Base-by-base conservation (phyloP, 2,888 invertebrate species). In the Amphipoea oculea region DNA sequence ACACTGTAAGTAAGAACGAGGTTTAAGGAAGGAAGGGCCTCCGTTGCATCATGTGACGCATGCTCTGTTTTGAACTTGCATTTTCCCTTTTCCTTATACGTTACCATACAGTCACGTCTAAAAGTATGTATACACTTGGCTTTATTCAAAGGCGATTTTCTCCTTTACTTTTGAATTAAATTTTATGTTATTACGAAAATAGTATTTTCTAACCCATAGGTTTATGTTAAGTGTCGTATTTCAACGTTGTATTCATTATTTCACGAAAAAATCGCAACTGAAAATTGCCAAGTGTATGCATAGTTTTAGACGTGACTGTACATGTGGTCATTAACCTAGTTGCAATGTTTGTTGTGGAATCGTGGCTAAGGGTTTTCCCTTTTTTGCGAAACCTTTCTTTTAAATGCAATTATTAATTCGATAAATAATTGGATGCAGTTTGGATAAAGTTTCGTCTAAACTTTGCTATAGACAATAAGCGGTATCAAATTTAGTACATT, bases 1-100 rank as follows among this genome's bases (percentile, higher is more conserved):
- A 63, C 6, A 45, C 0, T 36, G 4, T 40, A 42, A 42, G 11
- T 45, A 79, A 68, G 62, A 48, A 51, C 36, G 48, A 72, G 42
- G 69, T 29, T 45, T 29, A 6, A 48, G 82, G 85, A 84, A 84
- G 65, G 60, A 84, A 66, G 17, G 36, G 36, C 0, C 3, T 20
- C 12, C 40, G 14, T 69, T 65, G 45, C 42, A 36, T 45, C 57
- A 69, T 40, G 9, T 62, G 57, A 69, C 6, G 48, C 42, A 48
- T 65, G 67, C 6, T 42, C 40, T 17, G 71, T n/a, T 40, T n/a
- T n/a, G 40, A 71, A n/a, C 40, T n/a, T 4, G 12, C 17, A 20
- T 40, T 62, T 62, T 40, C 29, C 29, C 65, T 70, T 82, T 83
- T 67, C 54, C 73, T 60, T 65, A 7, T 29, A 51, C 42, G 23